Evolutionary conservation across 2,888 invertebrate genomes (phyloP).

Genomic region (Parnassius glacialis): DNA sequence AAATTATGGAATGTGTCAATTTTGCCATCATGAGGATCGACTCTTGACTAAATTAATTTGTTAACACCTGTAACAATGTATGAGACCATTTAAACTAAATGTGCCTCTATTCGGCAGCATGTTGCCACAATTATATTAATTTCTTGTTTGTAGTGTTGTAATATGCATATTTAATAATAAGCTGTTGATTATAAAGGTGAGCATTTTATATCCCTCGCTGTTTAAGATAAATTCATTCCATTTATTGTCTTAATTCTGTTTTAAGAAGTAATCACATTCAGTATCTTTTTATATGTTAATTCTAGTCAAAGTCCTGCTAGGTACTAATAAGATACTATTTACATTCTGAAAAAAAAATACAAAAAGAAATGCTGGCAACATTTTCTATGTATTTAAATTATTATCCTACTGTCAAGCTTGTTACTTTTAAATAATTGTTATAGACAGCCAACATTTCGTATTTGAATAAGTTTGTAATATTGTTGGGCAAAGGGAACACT

Average conservation of each 20-base stretch:
- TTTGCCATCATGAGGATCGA: neutral
- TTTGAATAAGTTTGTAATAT: slow-evolving; percentile 25
- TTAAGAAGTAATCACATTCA: slow-evolving; percentile 25
- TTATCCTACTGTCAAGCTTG: neutral
- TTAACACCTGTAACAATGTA: neutral
- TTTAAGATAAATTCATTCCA: slow-evolving; percentile 20
- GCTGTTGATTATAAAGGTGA: slow-evolving; percentile 2
- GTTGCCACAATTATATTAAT: slow-evolving; percentile 4
- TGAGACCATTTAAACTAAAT: slow-evolving; percentile 10
- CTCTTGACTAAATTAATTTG: neutral
- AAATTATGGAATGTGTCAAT: slow-evolving; percentile 15
- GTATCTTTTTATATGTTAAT: slow-evolving; percentile 47
- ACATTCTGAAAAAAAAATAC: neutral
- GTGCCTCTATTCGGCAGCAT: slow-evolving; percentile 6
- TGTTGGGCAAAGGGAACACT: slow-evolving; percentile 45
- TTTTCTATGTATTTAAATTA: neutral
- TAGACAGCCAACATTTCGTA: slow-evolving; percentile 4
- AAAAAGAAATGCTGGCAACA: slow-evolving; percentile 6
- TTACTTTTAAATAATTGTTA: neutral
- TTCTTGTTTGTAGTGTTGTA: slow-evolving; percentile 10
- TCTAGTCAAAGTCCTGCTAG: slow-evolving; percentile 72
- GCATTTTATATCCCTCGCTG: neutral
- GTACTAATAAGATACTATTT: slow-evolving; percentile 46
- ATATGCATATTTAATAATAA: slow-evolving; percentile 2
- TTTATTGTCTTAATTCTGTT: slow-evolving; percentile 18